Conservation (phyloP, 1,140 invertebrate species). For the Carcinoscorpius rotundicauda region DNA sequence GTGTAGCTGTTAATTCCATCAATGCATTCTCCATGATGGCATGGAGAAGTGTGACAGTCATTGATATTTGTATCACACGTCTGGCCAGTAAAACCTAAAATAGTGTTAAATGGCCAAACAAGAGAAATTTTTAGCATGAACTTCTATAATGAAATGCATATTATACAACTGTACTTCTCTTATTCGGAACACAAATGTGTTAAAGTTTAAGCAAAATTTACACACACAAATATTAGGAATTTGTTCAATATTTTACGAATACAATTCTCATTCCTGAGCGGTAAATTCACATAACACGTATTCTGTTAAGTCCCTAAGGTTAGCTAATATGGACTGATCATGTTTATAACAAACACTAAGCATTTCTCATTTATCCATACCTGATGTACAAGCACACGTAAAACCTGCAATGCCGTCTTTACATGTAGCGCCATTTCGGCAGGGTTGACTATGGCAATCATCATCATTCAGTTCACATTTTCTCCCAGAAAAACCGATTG, state of each 20-base stretch:
- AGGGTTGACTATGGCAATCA: slow-evolving; percentile 33
- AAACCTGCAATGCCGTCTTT: slow-evolving; percentile 44
- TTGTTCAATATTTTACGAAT: too few relatives aligned
- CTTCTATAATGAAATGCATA: too few relatives aligned
- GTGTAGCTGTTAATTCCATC: slow-evolving; percentile 80
- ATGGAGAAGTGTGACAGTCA: slow-evolving; percentile 68
- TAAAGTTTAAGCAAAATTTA: too few relatives aligned
- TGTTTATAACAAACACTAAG: too few relatives aligned
- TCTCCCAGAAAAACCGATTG: slow-evolving; percentile 49
- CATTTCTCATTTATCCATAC: slow-evolving; percentile 34
- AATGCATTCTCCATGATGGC: slow-evolving; percentile 74
- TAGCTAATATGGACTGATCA: too few relatives aligned
- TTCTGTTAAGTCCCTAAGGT: too few relatives aligned
- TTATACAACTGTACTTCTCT: too few relatives aligned
- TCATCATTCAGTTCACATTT: slow-evolving; percentile 34
- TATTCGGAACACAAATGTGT: too few relatives aligned
- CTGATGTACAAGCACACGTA: slow-evolving; percentile 68
- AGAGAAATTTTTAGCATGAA: too few relatives aligned
- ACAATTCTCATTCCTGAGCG: too few relatives aligned
- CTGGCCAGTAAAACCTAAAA: slow-evolving; percentile 21
- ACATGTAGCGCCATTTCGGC: slow-evolving; percentile 27
- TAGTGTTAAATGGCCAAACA: neutral
- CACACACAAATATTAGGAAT: too few relatives aligned
- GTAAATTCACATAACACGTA: too few relatives aligned
- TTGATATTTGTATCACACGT: slow-evolving; percentile 55